Percentiles rank a stretch among this genome's conserved stretches.
These are phyloP conservation scores for Spialia ferax DNA, from an alignment of 2,888 invertebrate species.

Conservation along the genomic window DNA sequence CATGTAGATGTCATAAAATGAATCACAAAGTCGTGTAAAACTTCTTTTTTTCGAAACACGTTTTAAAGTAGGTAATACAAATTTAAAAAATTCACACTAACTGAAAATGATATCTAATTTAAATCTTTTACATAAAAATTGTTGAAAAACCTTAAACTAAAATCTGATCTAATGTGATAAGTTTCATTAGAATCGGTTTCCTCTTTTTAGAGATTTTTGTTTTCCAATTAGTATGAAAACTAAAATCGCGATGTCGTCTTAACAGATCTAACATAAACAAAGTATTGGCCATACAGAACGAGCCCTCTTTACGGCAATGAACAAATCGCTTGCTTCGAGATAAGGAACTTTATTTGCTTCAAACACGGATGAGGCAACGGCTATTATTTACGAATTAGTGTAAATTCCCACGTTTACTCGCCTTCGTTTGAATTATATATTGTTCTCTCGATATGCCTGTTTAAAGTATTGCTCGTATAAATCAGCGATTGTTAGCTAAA, in stretches of 20 bases:
- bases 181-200: no score
- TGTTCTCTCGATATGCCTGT: slow-evolving; percentile 35
- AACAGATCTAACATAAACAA: no score
- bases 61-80: no score
- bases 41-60: no score
- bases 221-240: no score
- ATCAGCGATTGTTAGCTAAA: slow-evolving; percentile 27
- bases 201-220: no score
- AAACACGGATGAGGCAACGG: slow-evolving; percentile 46
- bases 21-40: neutral
- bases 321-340: slow-evolving; percentile 31
- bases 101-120: no score
- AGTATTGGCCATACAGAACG: neutral
- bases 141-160: no score
- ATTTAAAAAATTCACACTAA: no score
- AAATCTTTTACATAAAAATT: no score
- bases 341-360: slow-evolving; percentile 44
- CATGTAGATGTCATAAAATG: neutral
- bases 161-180: no score
- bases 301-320: slow-evolving; percentile 28
- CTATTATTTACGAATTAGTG: slow-evolving; percentile 49
- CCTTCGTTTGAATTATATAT: slow-evolving; percentile 38
- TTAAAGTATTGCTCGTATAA: slow-evolving; percentile 34
- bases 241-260: no score
- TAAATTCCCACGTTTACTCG: slow-evolving; percentile 38